phyloP scores from a whole-genome alignment of 2,113 vertebrate species.

The Osmerus eperlanus region DNA sequence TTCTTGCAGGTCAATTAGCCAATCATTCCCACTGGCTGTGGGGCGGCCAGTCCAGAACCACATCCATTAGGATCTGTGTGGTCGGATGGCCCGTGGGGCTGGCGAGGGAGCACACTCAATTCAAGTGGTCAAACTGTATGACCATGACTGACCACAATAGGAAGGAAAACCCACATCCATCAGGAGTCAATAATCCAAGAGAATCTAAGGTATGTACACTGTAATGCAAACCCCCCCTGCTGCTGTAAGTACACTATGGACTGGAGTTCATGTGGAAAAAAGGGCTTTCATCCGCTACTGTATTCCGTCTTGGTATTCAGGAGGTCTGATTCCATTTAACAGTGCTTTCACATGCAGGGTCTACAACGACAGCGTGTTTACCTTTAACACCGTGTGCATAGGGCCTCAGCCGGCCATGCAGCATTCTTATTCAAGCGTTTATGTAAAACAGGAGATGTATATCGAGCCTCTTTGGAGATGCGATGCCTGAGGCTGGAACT shows the following conservation, averaged over 20 bases:
- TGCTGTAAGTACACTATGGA: not conserved
- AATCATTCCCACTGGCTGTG: constrained; percentile 33
- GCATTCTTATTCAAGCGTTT: constrained; percentile 48
- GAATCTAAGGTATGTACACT: not conserved
- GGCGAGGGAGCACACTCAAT: constrained; percentile 30
- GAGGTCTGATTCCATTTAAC: too few relatives aligned
- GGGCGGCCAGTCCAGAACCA: constrained; percentile 35
- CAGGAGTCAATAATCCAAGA: constrained; percentile 34
- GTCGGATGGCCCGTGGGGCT: constrained; percentile 31
- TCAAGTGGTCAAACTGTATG: constrained; percentile 31
- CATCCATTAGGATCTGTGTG: constrained; percentile 37
- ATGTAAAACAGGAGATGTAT: constrained; percentile 21
- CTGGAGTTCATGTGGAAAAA: too few relatives aligned
- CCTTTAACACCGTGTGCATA: too few relatives aligned
- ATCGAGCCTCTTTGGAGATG: too few relatives aligned
- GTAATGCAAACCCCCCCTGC: not conserved
- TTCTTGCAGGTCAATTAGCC: constrained; percentile 56
- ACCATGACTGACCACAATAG: constrained; percentile 27
- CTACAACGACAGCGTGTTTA: too few relatives aligned
- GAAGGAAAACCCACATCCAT: constrained; percentile 22
- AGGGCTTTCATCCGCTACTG: too few relatives aligned
- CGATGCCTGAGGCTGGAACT: not conserved
- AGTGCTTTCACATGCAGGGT: too few relatives aligned
- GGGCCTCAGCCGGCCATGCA: constrained; percentile 41
- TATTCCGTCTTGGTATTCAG: too few relatives aligned